These are phyloP conservation scores for Phylloscopus trochiloides DNA, from an alignment of 2,113 vertebrate genomes.

Conservation along the genomic window DNA sequence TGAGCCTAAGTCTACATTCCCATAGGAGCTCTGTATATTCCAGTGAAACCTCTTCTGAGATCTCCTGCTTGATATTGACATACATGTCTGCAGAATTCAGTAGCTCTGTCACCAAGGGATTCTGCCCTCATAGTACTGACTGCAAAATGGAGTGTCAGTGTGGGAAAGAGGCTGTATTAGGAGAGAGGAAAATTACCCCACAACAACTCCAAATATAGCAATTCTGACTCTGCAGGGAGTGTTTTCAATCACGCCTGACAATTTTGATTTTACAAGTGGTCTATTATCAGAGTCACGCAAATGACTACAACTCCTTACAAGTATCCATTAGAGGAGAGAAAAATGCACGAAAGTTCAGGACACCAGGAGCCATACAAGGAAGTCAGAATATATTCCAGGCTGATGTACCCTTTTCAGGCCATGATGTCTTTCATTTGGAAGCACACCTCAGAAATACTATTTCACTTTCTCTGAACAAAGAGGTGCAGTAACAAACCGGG, in stretches of 20 bases:
- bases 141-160: neutral
- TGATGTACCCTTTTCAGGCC: neutral
- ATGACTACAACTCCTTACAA: neutral
- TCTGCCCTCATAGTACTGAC: neutral
- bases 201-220: conserved; percentile 33
- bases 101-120: neutral
- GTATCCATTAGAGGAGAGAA: neutral
- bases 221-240: neutral
- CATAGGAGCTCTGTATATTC: neutral
- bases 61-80: neutral
- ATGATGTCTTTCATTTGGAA: neutral
- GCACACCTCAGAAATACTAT: neutral
- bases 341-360: neutral
- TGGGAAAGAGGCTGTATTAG: neutral
- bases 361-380: neutral
- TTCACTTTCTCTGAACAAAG: neutral
- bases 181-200: neutral
- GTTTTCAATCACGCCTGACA: conserved; percentile 1
- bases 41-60: neutral
- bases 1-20: neutral
- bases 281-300: neutral
- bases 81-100: neutral
- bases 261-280: neutral
- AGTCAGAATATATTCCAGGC: neutral
- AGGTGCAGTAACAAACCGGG: neutral